phyloP scores from a whole-genome alignment of 1,140 invertebrate species.

The Meloidogyne floridensis region DNA sequence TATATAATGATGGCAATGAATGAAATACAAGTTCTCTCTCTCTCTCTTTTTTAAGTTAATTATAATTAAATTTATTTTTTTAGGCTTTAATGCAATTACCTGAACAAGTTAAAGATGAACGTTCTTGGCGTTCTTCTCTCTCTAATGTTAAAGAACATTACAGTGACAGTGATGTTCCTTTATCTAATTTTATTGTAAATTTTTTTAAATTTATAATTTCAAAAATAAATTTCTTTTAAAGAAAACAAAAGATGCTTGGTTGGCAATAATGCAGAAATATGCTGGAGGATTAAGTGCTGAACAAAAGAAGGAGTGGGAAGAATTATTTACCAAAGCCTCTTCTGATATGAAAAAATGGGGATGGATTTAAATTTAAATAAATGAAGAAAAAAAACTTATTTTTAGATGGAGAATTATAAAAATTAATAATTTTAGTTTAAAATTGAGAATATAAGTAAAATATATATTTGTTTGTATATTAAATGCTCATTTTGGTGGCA shows the following conservation, averaged over 20 bases:
- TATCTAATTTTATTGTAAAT: slow-evolving; percentile 54
- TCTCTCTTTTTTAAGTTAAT: neutral
- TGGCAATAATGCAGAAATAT: slow-evolving; percentile 51
- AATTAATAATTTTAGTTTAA: too few relatives aligned
- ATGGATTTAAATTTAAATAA: slow-evolving; percentile 43
- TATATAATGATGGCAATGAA: slow-evolving; percentile 53
- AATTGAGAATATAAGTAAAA: too few relatives aligned
- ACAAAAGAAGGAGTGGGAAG: slow-evolving; percentile 60
- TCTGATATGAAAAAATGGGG: slow-evolving; percentile 56
- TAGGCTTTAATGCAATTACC: slow-evolving; percentile 54
- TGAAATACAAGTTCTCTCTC: slow-evolving; percentile 22
- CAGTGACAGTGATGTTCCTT: slow-evolving; percentile 47
- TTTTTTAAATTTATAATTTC: slow-evolving; percentile 17
- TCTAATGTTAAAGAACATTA: slow-evolving; percentile 59
- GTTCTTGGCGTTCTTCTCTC: slow-evolving; percentile 53
- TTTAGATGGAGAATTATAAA: too few relatives aligned
- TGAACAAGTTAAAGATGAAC: slow-evolving; percentile 42
- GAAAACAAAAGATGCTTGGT: slow-evolving; percentile 57
- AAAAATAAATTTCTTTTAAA: slow-evolving; percentile 34
- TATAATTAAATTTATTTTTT: slow-evolving; percentile 15
- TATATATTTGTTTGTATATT: too few relatives aligned
- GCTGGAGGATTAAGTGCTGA: slow-evolving; percentile 53
- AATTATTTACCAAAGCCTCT: slow-evolving; percentile 55
- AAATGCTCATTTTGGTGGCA: too few relatives aligned
- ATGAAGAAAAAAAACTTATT: too few relatives aligned